Base-by-base conservation (phyloP, 1,140 invertebrate genomes). In the Drosophila sturtevanti region DNA sequence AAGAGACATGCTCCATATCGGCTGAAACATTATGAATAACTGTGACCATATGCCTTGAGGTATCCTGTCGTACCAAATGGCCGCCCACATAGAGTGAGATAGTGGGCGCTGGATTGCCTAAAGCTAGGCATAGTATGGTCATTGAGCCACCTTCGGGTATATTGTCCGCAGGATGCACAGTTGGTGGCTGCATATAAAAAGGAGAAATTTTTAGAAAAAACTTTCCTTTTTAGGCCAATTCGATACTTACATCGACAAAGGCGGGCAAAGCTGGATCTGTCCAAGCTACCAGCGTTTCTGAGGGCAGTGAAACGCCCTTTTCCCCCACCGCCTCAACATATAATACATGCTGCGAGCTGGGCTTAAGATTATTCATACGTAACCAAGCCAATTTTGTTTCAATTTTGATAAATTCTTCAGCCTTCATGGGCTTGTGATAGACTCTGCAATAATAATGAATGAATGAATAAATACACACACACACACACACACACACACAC, bases 191-290 rank as follows among this genome's bases (percentile, higher is more conserved):
- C 61, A 92, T 92, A 22, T 2, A 41, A 21, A 61, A 11, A 52
- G 5, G 54, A 38, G 35, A 69, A 55, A n/a, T n/a, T n/a, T n/a
- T n/a, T n/a, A n/a, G n/a, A n/a, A n/a, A n/a, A n/a, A n/a, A n/a
- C n/a, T n/a, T n/a, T n/a, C n/a, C n/a, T n/a, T n/a, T n/a, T n/a
- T n/a, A n/a, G n/a, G 6, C 35, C 37, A 10, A 24, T 34, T 31
- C 5, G 12, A n/a, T n/a, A 84, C 81, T 92, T 91, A 96, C 96
- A 94, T 97, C 96, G 21, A 97, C 96, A 92, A 96, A 96, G 1
- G 96, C 95, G 0, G 96, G 96, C 89, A 96, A 95, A 0, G 96
- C 96, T 1, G 96, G 96, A 92, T 97, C 96, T 11, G 96, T 97
- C 96, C 96, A 97, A 1, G 95, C 96, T 51, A 97, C 93, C 2